phyloP scores from a whole-genome alignment of 2,797 vertebrate genomes.

The Todus mexicanus region DNA sequence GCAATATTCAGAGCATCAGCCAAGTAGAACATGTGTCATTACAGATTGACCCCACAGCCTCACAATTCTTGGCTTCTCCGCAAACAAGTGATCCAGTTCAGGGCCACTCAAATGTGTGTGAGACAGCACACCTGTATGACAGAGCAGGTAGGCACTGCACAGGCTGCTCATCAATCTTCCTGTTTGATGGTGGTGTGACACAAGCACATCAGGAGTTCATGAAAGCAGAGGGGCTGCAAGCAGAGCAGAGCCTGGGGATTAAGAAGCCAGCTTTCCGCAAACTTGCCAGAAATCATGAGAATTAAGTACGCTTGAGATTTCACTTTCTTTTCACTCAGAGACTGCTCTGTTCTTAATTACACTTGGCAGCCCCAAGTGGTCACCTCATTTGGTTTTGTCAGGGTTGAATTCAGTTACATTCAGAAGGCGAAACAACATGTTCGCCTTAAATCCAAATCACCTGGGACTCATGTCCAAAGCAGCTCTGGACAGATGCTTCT shows the following conservation, averaged over 20 bases:
- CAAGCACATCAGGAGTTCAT: neutral
- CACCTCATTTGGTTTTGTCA: slow-evolving; percentile 1
- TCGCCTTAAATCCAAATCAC: neutral
- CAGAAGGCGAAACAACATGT: neutral
- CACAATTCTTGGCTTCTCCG: neutral
- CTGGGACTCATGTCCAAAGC: neutral
- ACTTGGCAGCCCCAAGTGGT: neutral
- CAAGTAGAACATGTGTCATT: neutral
- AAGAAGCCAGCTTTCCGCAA: neutral
- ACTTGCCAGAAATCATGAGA: neutral
- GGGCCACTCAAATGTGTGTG: neutral
- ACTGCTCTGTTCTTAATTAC: slow-evolving; percentile 17
- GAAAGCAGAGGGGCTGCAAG: neutral
- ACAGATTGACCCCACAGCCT: neutral
- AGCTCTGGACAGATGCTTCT: neutral
- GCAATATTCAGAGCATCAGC: neutral
- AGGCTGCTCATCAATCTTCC: neutral
- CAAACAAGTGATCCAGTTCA: neutral
- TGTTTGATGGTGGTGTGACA: neutral
- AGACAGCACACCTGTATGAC: neutral
- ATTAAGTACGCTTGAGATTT: neutral
- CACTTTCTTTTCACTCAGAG: neutral
- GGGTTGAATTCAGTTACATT: neutral
- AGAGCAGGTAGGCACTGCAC: neutral
- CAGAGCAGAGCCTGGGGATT: neutral